Base-by-base conservation (phyloP, 2,888 invertebrate species). In the Erebia epiphron region DNA sequence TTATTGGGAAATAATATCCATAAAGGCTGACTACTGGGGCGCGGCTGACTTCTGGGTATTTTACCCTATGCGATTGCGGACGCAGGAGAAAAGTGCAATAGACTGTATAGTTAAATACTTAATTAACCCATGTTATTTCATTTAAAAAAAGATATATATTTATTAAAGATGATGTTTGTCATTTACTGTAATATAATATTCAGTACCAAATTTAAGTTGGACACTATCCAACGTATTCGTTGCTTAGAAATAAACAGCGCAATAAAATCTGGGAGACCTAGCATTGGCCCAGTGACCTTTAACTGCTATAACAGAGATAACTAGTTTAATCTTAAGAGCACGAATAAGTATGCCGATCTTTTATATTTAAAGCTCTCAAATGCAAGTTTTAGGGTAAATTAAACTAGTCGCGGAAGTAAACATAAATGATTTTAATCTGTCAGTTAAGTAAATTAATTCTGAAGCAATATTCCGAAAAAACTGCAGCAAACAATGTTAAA, bases 211-310 rank as follows among this genome's bases (percentile, higher is more conserved):
- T n/a, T n/a, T n/a, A n/a, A 41, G 7, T 43, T 52, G 54, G 54
- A 54, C 16, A 54, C 14, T 1, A 46, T 62, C 46, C 21, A 62
- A 62, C 46, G 8, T 18, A 46, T 46, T 46, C 46, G 62, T 8
- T 49, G 62, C 49, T 35, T 35, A 64, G 52, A 64, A 52, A 52
- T 52, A 49, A 14, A 62, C 62, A 21, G 49, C 62, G 62, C 62
- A 62, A 62, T 62, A 62, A 18, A 62, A 62, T 62, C 62, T 49
- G 49, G 62, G 21, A 49, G 62, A 49, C 62, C 46, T 62, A 46
- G 21, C 62, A 62, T 62, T 52, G 65, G 65, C 69, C 69, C 50
- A 69, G 65, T 69, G 52, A 69, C 69, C 62, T 62, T 62, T 62
- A 62, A 62, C 62, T 62, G 46, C 49, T 62, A 13, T 46, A 13